Base-by-base conservation (phyloP, 2,888 invertebrate species). In the Thera obeliscata region DNA sequence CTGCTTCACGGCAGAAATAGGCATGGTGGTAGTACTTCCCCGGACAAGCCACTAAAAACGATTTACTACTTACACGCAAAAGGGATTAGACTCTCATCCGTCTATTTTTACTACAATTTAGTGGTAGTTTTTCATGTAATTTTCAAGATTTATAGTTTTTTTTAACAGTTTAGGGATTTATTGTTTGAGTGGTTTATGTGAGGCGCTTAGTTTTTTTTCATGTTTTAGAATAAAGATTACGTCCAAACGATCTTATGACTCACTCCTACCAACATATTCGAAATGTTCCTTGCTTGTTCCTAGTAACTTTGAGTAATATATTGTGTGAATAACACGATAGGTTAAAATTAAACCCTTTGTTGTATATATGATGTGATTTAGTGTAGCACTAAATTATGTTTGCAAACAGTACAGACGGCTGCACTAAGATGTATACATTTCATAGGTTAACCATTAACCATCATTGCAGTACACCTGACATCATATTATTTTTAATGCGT, bases 121-220 rank as follows among this genome's bases (percentile, higher is more conserved):
- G 11, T 36, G 48, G 41, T 35, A 43, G 48, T n/a, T 54, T 50
- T 66, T 64, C 55, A 61, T 64, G 46, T 56, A 50, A 59, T 61
- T 36, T 57, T 61, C 11, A 7, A 55, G 57, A 66, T 58, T 61
- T 58, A 66, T 58, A n/a, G 33, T 22, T 22, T 58, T 59, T 66
- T 12, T 62, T 60, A 41, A 56, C 8, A 56, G 41, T 41, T 12
- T 11, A 36, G 11, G 43, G 56, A 61, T 66, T 62, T 62, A 58
- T 66, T 52, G 46, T 58, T 36, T 58, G 57, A 66, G 66, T 60
- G 8, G 69, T 54, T 63, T 49, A 54, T 57, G 56, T 69, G 56
- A 56, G 46, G 43, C 54, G 54, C 61, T 62, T 65, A 56, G 59
- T 46, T n/a, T 48, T 38, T 50, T 50, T 48, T 56, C 8, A 61